Evolutionary conservation across 2,888 invertebrate genomes (phyloP).

Genomic region (Pristionchus mayeri): DNA sequence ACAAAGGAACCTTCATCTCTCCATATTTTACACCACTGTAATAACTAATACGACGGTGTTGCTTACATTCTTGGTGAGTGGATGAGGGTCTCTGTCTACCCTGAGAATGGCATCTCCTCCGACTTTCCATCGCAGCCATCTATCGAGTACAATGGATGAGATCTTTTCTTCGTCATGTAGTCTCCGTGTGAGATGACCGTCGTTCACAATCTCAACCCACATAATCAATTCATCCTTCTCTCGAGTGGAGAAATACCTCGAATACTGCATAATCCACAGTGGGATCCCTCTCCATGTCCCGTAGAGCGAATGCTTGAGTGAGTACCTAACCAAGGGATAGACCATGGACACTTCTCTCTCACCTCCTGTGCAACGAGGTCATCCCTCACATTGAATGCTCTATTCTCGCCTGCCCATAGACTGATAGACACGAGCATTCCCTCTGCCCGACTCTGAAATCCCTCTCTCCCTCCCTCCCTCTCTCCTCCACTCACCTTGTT

Average conservation of each 20-base stretch:
- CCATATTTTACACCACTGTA: not conserved
- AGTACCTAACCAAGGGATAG: constrained; percentile 22
- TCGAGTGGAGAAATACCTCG: constrained; percentile 55
- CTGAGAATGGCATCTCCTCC: constrained; percentile 54
- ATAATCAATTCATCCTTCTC: not conserved
- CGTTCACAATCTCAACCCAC: constrained; percentile 50
- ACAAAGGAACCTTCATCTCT: too few species aligned
- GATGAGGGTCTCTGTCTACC: constrained; percentile 57
- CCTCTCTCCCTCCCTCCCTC: not conserved
- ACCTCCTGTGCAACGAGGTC: constrained; percentile 64
- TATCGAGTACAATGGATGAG: constrained; percentile 55
- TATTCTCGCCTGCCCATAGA: constrained; percentile 72
- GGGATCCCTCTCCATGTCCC: constrained; percentile 16
- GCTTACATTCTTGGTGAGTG: constrained; percentile 52
- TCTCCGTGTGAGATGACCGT: constrained; percentile 55
- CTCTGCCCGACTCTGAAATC: constrained; percentile 58
- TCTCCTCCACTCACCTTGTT: constrained; percentile 45
- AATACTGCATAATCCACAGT: constrained; percentile 66
- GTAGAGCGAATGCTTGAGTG: constrained; percentile 43
- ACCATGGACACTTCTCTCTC: too few species aligned
- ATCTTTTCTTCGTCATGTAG: constrained; percentile 56
- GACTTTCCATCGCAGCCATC: constrained; percentile 49
- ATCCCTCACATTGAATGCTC: constrained; percentile 73
- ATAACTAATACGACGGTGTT: not conserved
- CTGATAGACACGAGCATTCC: constrained; percentile 72